Percentiles rank a stretch among this genome's conserved stretches.
Evolutionary conservation across 2,888 invertebrate genomes (phyloP).

Genomic region (Zygothrica quintamaculata): DNA sequence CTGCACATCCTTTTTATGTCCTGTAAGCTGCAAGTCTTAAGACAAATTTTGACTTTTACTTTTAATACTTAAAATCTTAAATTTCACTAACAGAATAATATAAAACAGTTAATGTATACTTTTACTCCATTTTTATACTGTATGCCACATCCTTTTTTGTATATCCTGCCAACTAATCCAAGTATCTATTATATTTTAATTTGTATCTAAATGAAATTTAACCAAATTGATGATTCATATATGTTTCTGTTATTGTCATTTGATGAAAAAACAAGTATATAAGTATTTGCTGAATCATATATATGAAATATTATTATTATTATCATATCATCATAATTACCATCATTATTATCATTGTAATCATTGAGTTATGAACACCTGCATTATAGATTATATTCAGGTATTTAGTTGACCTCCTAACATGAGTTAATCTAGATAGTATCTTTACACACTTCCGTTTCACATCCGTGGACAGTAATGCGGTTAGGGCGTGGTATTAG

Average conservation of each 20-base stretch:
- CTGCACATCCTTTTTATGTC: no score
- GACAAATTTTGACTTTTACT: no score
- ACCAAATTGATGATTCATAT: neutral
- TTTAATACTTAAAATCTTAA: no score
- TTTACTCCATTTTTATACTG: no score
- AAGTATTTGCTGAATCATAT: neutral
- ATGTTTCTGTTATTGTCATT: no score
- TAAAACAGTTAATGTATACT: no score
- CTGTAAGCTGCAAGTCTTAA: no score
- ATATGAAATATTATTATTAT: no score
- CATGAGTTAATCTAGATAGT: slow-evolving; percentile 25
- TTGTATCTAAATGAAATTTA: neutral
- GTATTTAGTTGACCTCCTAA: slow-evolving; percentile 4
- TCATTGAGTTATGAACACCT: neutral
- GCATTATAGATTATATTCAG: no score
- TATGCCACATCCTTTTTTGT: no score
- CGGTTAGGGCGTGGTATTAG: slow-evolving; percentile 27
- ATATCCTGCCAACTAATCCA: no score
- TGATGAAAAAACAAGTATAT: neutral
- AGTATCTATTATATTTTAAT: neutral
- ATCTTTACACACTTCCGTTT: slow-evolving; percentile 79
- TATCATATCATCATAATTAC: neutral
- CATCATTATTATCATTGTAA: neutral
- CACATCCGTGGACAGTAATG: slow-evolving; percentile 56
- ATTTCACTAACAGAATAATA: no score